These are phyloP conservation scores for Microtus oregoni DNA, from an alignment of 2,113 vertebrate species.

Conservation along the genomic window DNA sequence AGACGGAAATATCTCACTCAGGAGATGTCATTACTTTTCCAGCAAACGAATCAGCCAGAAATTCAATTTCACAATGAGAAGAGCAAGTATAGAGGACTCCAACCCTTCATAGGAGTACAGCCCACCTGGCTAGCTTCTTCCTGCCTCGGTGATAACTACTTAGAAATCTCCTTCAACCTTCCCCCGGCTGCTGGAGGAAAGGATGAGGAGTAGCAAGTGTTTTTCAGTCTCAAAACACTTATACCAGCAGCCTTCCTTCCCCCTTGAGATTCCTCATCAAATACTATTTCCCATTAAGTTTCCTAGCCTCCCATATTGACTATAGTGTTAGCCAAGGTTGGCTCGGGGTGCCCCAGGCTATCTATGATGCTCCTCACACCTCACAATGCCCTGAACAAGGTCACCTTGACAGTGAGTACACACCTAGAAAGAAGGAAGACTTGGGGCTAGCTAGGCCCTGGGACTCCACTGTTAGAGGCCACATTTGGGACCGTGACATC, in stretches of 20 bases:
- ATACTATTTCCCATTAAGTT: constrained; percentile 18
- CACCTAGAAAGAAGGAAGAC: background rate
- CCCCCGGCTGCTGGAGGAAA: background rate
- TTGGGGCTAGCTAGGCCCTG: background rate
- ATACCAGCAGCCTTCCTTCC: background rate
- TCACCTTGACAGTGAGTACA: background rate
- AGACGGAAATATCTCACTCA: background rate
- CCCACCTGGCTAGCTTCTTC: background rate
- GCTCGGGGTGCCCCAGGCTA: background rate
- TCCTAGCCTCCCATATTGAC: background rate
- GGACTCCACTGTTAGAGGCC: background rate
- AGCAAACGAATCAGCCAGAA: constrained; percentile 55
- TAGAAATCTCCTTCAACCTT: constrained; percentile 7
- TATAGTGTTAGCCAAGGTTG: background rate
- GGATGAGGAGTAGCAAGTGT: background rate
- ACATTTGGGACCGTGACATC: background rate
- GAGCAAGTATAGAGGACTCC: background rate
- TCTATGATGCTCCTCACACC: background rate
- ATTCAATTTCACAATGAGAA: constrained; percentile 57
- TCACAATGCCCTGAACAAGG: background rate
- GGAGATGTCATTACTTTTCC: constrained; percentile 6
- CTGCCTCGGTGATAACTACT: background rate
- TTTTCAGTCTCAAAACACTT: background rate
- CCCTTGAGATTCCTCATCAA: constrained; percentile 5
- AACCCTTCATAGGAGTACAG: constrained; percentile 25